phyloP scores from a whole-genome alignment of 2,888 invertebrate genomes.

The Callinectes sapidus region DNA sequence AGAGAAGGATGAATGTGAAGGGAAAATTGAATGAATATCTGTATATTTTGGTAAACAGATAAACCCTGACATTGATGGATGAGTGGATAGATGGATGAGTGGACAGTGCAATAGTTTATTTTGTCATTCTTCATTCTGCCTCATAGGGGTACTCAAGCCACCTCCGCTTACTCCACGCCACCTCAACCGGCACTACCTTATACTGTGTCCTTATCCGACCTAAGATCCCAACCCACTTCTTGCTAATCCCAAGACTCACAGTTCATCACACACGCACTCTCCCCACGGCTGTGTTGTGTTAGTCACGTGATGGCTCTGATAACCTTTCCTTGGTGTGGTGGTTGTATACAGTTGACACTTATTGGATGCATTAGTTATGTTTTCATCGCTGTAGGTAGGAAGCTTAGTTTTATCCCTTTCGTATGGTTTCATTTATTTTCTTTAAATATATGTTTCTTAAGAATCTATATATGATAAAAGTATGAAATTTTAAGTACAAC shows the following conservation, averaged over 20 bases:
- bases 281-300: background rate
- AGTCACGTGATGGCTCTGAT: constrained; percentile 22
- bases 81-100: background rate
- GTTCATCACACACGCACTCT: background rate
- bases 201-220: background rate
- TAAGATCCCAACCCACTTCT: background rate
- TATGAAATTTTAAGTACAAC: no score
- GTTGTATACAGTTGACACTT: background rate
- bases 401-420: background rate
- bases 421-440: background rate
- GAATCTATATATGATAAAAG: no score
- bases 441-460: background rate
- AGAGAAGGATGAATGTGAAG: background rate
- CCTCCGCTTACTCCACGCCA: background rate
- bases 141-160: background rate
- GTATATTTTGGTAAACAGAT: constrained; percentile 4
- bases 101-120: background rate
- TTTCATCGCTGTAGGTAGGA: background rate
- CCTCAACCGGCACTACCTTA: background rate
- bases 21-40: background rate
- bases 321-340: background rate
- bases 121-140: background rate
- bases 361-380: constrained; percentile 7
- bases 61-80: background rate
- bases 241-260: background rate